These are phyloP conservation scores for Oryzias javanicus DNA, from an alignment of 2,113 vertebrate genomes.

Conservation along the genomic window DNA sequence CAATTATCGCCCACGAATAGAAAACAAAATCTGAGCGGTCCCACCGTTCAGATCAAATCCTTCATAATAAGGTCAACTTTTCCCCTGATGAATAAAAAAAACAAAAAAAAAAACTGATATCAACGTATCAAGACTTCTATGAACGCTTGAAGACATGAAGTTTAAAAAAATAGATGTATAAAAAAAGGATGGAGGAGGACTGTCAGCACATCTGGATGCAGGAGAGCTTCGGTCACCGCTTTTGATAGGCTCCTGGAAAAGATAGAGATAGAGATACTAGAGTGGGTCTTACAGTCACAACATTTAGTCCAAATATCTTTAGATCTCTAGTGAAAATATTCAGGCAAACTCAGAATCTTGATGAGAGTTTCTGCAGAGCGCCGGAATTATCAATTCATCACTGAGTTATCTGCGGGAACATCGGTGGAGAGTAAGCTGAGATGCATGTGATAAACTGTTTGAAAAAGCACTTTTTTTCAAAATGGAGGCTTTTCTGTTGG, in stretches of 20 bases:
- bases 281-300: too few relatives aligned
- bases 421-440: too few relatives aligned
- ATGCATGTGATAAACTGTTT: too few relatives aligned
- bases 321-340: too few relatives aligned
- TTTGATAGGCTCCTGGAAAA: constrained; percentile 77
- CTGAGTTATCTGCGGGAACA: too few relatives aligned
- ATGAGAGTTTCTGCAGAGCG: too few relatives aligned
- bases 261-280: constrained; percentile 1
- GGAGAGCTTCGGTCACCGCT: constrained; percentile 75
- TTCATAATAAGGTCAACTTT: constrained; percentile 16
- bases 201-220: constrained; percentile 46
- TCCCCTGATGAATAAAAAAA: constrained; percentile 8
- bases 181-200: constrained; percentile 31
- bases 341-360: too few relatives aligned
- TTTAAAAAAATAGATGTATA: constrained; percentile 28
- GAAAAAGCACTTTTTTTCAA: too few relatives aligned
- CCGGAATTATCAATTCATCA: too few relatives aligned
- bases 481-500: too few relatives aligned
- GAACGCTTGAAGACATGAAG: constrained; percentile 43
- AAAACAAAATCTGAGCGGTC: constrained; percentile 20
- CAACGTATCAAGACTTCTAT: constrained; percentile 48
- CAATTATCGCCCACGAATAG: constrained; percentile 21
- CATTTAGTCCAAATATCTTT: too few relatives aligned
- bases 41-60: constrained; percentile 21
- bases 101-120: background rate